Evolutionary conservation across 2,797 vertebrate genomes (phyloP), one percentile per base, ranked within the genome.

Genomic region (Dermochelys coriacea): DNA sequence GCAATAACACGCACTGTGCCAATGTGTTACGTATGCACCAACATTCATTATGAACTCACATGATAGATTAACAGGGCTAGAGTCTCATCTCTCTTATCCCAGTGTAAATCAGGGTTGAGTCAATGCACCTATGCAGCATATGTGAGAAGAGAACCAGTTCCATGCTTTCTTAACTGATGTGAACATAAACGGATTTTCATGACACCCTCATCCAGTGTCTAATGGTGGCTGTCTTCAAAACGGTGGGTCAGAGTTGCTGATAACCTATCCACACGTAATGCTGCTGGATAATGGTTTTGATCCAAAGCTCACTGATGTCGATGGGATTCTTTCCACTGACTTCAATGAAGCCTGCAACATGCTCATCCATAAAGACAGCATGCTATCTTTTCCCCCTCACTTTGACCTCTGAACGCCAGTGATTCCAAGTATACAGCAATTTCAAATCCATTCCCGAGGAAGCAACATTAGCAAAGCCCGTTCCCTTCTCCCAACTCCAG

Each of bases 101-200:
- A 5, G 59, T 61, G 59, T 61, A 61, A 61, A 61, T 61, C 59
- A 61, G 31, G 59, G 12, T 61, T 34, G 59, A 16, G 59, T 61
- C 29, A 15, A 61, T 61, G 59, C 29, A 61, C 6, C 14, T 15
- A 34, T 27, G 29, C 57, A 31, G 57, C 29, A 59, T 61, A 31
- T 16, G 59, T 61, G 31, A 61, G 59, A 61, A 61, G 31, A 34
- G 31, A 34, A 61, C 14, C 29, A 34, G 31, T 34, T 61, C 12
- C 31, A 61, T 34, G 14, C 12, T 61, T 61, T 61, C 59, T 14
- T 61, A 61, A 31, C 59, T 27, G 6, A 14, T 16, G 31, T 34
- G 82, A 64, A 74, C 0, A 0, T 8, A 27, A 41, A 19, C 47
- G 81, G 52, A 86, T 29, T 23, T 18, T 78, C 57, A 2, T 3